Base-by-base conservation (phyloP, 1,140 invertebrate species). In the Euwallacea fornicatus region DNA sequence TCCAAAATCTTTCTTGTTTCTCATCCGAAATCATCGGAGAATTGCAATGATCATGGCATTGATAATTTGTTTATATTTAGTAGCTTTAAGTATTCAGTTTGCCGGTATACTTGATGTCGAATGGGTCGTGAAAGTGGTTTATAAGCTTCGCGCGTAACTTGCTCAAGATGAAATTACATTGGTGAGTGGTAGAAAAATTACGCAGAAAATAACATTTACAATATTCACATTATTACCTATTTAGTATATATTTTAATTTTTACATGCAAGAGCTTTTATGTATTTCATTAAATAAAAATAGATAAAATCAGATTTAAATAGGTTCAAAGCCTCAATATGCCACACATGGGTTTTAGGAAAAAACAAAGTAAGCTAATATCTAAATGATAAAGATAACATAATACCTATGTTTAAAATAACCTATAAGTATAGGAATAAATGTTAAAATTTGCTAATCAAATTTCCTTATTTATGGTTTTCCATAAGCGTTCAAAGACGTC, bases 81-180 rank as follows among this genome's bases (percentile, higher is more conserved):
- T 33, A 33, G 21, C 21, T 33, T 33, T 33, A 33, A 33, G 21
- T 33, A 33, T 61, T 63, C 44, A 63, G 61, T 63, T 63, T 63
- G 15, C 43, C 43, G 42, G 43, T 50, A 44, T 50, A 47, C 61
- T 63, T 63, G 61, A 15, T 63, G 44, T 46, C 61, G 61, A 63
- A 63, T 63, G 61, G 61, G 61, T 63, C 46, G 61, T 63, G 61
- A 63, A 63, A 63, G 61, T 63, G 61, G 13, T 63, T 63, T 50
- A 50, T 50, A 50, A 11, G 11, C 8, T 21, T 21, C 8, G 42
- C 47, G 41, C 41, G 42, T 63, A 42, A 21, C 16, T 21, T 42
- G 44, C 42, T 46, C 61, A 63, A 42, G 61, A 63, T 63, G 61
- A 63, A 47, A 47, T 16, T 63, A 33, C 61, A 50, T 50, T 63